Conservation (phyloP, 2,888 invertebrate genomes). For the Megastigmus dorsalis region DNA sequence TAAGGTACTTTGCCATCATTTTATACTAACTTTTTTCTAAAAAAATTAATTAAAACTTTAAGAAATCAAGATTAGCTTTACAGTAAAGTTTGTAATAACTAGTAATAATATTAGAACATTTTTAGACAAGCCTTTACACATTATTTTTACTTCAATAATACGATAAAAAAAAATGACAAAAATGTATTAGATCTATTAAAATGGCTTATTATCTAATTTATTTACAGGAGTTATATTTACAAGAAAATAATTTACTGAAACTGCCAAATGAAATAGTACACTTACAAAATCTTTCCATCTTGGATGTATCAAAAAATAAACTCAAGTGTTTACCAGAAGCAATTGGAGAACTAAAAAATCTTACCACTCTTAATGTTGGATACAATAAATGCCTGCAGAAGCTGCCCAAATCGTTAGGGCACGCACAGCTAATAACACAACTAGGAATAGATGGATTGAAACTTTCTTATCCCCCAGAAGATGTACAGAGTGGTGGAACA, state of each 20-base stretch:
- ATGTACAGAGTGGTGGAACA: conserved; percentile 79
- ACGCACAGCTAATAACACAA: conserved; percentile 78
- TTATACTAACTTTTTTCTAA: too few species aligned
- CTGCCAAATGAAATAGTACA: conserved; percentile 82
- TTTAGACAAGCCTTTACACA: too few species aligned
- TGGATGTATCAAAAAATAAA: conserved; percentile 84
- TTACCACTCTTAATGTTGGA: conserved; percentile 79
- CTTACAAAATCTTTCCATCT: conserved; percentile 79
- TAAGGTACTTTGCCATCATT: conserved; percentile 75
- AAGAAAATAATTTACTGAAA: conserved; percentile 82
- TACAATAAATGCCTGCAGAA: conserved; percentile 78
- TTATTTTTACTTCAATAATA: too few species aligned
- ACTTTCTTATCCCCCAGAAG: conserved; percentile 81
- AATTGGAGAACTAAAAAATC: conserved; percentile 79
- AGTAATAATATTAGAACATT: too few species aligned
- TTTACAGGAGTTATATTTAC: conserved; percentile 83
- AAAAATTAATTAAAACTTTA: too few species aligned
- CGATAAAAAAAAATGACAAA: too few species aligned
- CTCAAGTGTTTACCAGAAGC: conserved; percentile 80
- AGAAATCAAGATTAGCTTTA: too few species aligned
- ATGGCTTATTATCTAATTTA: background rate
- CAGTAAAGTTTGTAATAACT: too few species aligned
- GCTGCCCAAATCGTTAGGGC: conserved; percentile 81
- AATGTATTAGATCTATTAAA: too few species aligned
- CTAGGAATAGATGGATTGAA: conserved; percentile 80